Base-by-base conservation (phyloP, 64 coral and sea anemone species). In the Porites lutea region DNA sequence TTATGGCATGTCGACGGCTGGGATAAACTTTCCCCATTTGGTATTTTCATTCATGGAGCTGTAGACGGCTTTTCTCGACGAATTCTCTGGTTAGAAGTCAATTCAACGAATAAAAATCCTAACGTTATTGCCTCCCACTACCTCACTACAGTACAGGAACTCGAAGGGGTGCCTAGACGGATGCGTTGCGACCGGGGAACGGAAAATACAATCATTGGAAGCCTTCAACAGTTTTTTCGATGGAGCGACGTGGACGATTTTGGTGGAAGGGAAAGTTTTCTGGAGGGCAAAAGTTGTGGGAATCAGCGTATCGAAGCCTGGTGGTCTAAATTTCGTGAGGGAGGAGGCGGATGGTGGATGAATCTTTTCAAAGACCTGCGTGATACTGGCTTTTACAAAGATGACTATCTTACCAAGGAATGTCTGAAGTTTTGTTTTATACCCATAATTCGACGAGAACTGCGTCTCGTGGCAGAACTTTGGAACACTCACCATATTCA, bases 271-370 rank as follows among this genome's bases (percentile, higher is more conserved):
- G n/a, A 50, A 37, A 91, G 89, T 72, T 82, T 91, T 91, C 13
- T 91, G 48, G 5, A 91, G 20, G 79, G 89, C 4, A 70, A 82
- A 57, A 69, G 76, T 53, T 55, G 37, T 49, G 65, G 22, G 43
- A 91, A 83, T 13, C 89, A 91, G 7, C 61, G 89, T 13, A 91
- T 83, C 59, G 89, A 91, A 59, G 79, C 78, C 13, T 83, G 66
- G 78, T 91, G 89, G 89, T 82, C 77, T 21, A 82, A 91, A 37
- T 52, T 84, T 2, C 61, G 78, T 10, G 50, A 91, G 37, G 66
- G 89, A 14, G 66, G 89, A 88, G 86, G 86, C 2, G 78, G 89
- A 88, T 68, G 86, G 86, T 88, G 86, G 86, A 88, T 88, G 22
- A 83, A 83, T 61, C 48, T 91, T 20, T 91, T 91, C 50, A 91